Evolutionary conservation across 2,888 invertebrate genomes (phyloP), one percentile per base, ranked within the genome.

Genomic region (Leptinotarsa peninsularis): DNA sequence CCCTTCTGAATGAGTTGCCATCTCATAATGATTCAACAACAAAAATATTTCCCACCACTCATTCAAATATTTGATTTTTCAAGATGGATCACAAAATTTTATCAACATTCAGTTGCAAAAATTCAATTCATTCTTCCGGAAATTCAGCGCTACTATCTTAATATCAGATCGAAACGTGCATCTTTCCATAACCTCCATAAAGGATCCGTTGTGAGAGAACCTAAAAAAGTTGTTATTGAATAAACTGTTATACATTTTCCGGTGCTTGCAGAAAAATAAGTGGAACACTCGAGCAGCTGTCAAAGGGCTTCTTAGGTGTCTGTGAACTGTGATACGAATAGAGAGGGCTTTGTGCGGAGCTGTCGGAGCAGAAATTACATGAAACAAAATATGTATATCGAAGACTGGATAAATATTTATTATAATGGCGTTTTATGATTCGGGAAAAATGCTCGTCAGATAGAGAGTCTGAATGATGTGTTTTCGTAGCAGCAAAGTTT

Each of bases 261-360:
- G 63, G 63, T 63, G 33, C 33, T 33, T 63, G 63, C 43, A 63
- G 63, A 63, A 63, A 63, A 63, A 63, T 63, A 63, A 63, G 63
- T 63, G 63, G 43, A 63, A 63, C 63, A 63, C 43, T 63, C 33
- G 43, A 63, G 63, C 63, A 63, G 63, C 63, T 63, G 63, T 63
- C 63, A 63, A 63, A 63, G 58, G 58, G 58, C 23, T 58, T 0
- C 58, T 58, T 58, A 58, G 63, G 63, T 63, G 63, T 63, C 63
- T 63, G 63, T 63, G 63, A 63, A 63, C 63, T 63, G 43, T 33
- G 63, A 63, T 27, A 18, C 49, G 49, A 50, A 68, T 68, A 68
- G 54, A 27, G 68, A 21, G 27, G 13, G 18, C 68, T 52, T 68
- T 68, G 68, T 68, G 21, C 27, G 4, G 15, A 52, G 33, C 23